These are phyloP conservation scores for Pantelozetes paolii DNA, from an alignment of 2,888 invertebrate genomes.

Conservation along the genomic window DNA sequence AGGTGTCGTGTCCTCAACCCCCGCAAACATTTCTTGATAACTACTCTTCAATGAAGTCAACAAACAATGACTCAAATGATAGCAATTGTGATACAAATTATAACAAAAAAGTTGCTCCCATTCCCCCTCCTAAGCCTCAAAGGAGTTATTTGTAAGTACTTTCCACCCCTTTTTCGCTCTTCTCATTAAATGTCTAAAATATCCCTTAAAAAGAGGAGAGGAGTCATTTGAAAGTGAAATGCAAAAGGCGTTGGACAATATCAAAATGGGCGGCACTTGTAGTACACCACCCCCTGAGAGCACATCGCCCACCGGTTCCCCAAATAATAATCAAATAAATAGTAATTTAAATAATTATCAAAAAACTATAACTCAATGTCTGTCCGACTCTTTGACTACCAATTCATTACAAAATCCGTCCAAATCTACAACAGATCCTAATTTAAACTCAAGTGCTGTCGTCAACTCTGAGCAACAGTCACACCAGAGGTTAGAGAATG, in stretches of 20 bases:
- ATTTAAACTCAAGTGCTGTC: too few species aligned
- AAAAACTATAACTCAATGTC: background rate
- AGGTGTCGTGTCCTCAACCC: slow-evolving; percentile 46
- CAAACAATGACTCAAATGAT: background rate
- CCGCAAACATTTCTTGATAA: slow-evolving; percentile 42
- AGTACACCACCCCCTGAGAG: background rate
- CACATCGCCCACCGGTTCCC: background rate
- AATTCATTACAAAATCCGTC: background rate
- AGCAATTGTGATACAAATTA: slow-evolving; percentile 30
- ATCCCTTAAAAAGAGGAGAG: too few species aligned
- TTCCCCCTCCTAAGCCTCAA: slow-evolving; percentile 40
- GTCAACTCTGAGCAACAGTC: background rate
- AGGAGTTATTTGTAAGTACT: slow-evolving; percentile 41
- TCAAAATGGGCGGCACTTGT: background rate
- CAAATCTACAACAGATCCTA: background rate
- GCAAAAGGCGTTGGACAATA: slow-evolving; percentile 40
- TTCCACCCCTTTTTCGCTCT: background rate
- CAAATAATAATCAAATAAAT: too few species aligned
- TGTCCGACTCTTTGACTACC: background rate
- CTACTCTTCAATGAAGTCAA: background rate
- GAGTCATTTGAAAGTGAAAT: slow-evolving; percentile 41
- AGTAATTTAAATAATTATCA: too few species aligned
- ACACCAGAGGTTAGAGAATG: background rate
- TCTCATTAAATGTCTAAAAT: background rate
- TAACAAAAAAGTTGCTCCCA: slow-evolving; percentile 5